phyloP scores from a whole-genome alignment of 30 jellyfish, hydroid and myxozoan genomes.

The Aurelia aurita complex sp. Pacific region DNA sequence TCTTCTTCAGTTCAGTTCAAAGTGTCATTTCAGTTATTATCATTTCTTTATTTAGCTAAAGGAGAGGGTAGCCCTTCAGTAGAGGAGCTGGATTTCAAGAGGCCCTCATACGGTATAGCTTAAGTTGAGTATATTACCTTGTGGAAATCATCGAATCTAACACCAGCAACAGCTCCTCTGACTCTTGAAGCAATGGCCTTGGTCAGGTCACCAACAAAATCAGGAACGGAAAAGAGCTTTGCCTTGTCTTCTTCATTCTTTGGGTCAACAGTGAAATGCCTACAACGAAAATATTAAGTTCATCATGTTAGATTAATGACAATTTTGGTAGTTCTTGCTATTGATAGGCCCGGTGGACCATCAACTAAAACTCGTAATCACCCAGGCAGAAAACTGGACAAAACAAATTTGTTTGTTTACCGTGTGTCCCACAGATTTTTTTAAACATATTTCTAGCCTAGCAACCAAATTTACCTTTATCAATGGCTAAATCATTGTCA shows the following conservation, averaged over 20 bases:
- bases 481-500: too few species aligned
- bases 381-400: background rate
- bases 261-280: slow-evolving; percentile 83
- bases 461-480: too few species aligned
- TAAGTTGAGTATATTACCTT: slow-evolving; percentile 31
- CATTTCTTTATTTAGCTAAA: too few species aligned
- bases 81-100: too few species aligned
- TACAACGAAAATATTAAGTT: slow-evolving; percentile 6
- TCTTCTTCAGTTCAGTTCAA: too few species aligned
- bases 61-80: too few species aligned
- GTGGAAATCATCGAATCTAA: slow-evolving; percentile 95
- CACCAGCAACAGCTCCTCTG: slow-evolving; percentile 99
- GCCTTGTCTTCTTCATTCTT: slow-evolving; percentile 81
- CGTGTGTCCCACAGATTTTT: too few species aligned
- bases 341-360: too few species aligned
- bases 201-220: slow-evolving; percentile 96
- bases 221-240: slow-evolving; percentile 92
- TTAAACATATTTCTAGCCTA: too few species aligned
- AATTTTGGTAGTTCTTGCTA: background rate
- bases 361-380: too few species aligned
- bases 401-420: background rate
- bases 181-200: slow-evolving; percentile 97
- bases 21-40: too few species aligned
- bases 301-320: background rate
- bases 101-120: background rate